Base-by-base conservation (phyloP, 2,797 vertebrate genomes). In the Trematomus bernacchii region DNA sequence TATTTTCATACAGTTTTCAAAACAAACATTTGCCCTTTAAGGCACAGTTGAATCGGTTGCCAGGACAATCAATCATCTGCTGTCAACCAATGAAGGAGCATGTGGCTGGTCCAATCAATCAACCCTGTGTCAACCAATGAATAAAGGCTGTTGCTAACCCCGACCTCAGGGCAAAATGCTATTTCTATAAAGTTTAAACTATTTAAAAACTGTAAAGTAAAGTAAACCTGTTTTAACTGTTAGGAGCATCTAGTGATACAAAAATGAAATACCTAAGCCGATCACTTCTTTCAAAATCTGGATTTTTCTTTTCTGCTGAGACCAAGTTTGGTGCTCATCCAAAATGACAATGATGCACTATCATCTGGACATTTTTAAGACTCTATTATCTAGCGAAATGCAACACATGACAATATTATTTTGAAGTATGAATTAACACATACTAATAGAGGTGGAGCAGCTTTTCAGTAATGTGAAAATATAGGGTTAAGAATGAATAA, bases 31-130 rank as follows among this genome's bases (percentile, higher is more conserved):
- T 87, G 55, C 61, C 55, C 57, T 33, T 70, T 84, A 74, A 81
- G 74, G 87, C 78, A 79, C 33, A 10, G 58, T 21, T 69, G 37
- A 80, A 59, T 76, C 23, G 60, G 55, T 59, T 78, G 55, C 67
- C 52, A 66, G 55, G 65, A 73, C 61, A 79, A 90, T 89, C 75
- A 71, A 79, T 90, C 89, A 85, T 71, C 40, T 37, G 33, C 37
- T 76, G 85, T 79, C 63, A 80, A 43, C 77, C 68, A 61, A 81
- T 84, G 77, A 89, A 88, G 77, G 59, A 83, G 77, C 14, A 52
- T 30, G 65, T 70, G 79, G 64, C 80, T 64, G 72, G 55, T 73
- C 61, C 71, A 82, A 84, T 91, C 87, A 77, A 83, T 92, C 87
- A 79, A 77, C 64, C 65, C 15, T 1, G 8, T 77, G 75, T 85